These are phyloP conservation scores for Pseudomyrmex concolor DNA, from an alignment of 1,140 invertebrate genomes.

Conservation along the genomic window DNA sequence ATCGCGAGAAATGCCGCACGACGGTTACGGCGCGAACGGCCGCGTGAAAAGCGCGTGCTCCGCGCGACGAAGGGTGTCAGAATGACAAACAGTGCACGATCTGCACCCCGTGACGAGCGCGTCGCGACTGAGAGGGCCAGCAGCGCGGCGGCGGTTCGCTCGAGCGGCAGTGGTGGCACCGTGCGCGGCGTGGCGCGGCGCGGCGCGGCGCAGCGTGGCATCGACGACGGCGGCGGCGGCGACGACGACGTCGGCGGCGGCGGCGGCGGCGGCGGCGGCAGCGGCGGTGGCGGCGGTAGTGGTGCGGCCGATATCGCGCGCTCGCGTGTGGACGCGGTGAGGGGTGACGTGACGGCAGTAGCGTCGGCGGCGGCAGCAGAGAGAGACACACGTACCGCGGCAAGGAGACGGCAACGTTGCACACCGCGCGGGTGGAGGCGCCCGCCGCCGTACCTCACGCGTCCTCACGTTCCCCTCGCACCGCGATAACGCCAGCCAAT, in stretches of 20 bases:
- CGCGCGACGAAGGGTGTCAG: conserved; percentile 64
- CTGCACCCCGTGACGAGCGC: conserved; percentile 84
- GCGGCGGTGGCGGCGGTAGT: conserved; percentile 5
- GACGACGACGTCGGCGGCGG: conserved; percentile 36
- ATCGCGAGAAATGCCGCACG: conserved; percentile 26
- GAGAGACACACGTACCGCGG: conserved; percentile 26
- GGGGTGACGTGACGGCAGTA: conserved; percentile 11
- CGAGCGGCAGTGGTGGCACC: conserved; percentile 65
- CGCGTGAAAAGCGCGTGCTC: conserved; percentile 56
- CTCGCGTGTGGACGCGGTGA: conserved; percentile 17
- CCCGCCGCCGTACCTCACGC: conserved; percentile 66
- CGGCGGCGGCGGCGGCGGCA: conserved; percentile 46
- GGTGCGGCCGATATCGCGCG: conserved; percentile 8
- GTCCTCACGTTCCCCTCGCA: conserved; percentile 69
- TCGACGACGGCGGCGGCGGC: no score
- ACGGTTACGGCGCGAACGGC: conserved; percentile 35
- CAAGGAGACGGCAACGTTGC: conserved; percentile 60
- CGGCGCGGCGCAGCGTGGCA: no score
- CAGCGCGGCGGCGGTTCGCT: conserved; percentile 66
- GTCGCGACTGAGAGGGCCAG: conserved; percentile 83
- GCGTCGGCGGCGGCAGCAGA: not conserved
- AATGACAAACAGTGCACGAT: conserved; percentile 75
- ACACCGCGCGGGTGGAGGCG: conserved; percentile 68
- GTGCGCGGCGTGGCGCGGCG: conserved; percentile 64
- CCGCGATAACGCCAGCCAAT: conserved; percentile 66